Conservation (phyloP, 2,797 vertebrate species). For the Acanthopagrus latus region DNA sequence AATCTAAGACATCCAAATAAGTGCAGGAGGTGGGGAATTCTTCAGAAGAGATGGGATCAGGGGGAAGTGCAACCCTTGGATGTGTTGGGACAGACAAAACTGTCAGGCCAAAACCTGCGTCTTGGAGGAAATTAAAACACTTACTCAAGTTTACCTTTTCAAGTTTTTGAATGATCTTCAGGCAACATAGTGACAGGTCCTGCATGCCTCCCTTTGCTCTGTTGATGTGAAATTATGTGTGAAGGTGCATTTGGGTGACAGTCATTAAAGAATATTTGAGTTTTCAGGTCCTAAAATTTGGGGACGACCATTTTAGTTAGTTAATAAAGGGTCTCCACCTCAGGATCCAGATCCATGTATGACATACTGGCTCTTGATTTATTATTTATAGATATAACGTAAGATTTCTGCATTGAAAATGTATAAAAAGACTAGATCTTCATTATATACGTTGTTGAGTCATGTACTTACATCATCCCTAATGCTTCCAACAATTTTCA, state of each 20-base stretch:
- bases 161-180: neutral
- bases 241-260: neutral
- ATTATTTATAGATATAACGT: no score
- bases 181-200: neutral
- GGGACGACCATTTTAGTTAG: neutral
- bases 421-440: no score
- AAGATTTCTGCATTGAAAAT: no score
- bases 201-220: neutral
- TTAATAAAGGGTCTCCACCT: neutral
- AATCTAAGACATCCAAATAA: slow-evolving; percentile 72
- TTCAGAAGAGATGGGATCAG: slow-evolving; percentile 55
- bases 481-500: no score
- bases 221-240: neutral
- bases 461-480: no score
- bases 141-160: neutral
- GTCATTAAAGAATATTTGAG: neutral
- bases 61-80: slow-evolving; percentile 54
- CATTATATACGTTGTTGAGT: no score
- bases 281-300: neutral
- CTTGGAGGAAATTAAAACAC: slow-evolving; percentile 37
- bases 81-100: slow-evolving; percentile 30
- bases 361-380: no score
- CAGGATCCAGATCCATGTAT: neutral
- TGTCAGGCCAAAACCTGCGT: slow-evolving; percentile 50
- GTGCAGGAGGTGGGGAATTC: slow-evolving; percentile 55